Percentiles rank a stretch among this genome's conserved stretches.
These are phyloP conservation scores for Oreochromis spilurus DNA, from an alignment of 2,113 vertebrate species.

Conservation along the genomic window DNA sequence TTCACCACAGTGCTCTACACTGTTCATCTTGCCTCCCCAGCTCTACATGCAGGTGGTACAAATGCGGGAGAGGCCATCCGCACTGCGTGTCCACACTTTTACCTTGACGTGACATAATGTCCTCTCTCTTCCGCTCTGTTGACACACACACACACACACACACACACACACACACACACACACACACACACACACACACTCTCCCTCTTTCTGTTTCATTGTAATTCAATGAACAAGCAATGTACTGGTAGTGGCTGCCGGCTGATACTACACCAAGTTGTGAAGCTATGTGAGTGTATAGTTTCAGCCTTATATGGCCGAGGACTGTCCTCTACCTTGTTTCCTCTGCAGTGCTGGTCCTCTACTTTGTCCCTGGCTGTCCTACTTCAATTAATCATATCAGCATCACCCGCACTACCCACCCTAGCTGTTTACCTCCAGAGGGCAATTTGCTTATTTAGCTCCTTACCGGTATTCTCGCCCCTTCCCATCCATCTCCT, in stretches of 20 bases:
- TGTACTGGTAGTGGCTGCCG: slow-evolving; percentile 40
- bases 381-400: slow-evolving; percentile 74
- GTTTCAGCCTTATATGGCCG: slow-evolving; percentile 39
- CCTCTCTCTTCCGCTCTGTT: slow-evolving; percentile 32
- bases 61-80: slow-evolving; percentile 60
- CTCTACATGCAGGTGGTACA: slow-evolving; percentile 31
- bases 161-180: not conserved
- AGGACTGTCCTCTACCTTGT: slow-evolving; percentile 62
- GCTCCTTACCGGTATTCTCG: slow-evolving; percentile 23
- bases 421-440: slow-evolving; percentile 56
- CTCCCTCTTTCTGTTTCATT: slow-evolving; percentile 29
- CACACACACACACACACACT: not conserved
- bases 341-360: slow-evolving; percentile 48
- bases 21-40: slow-evolving; percentile 12
- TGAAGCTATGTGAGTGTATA: slow-evolving; percentile 36
- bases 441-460: slow-evolving; percentile 67
- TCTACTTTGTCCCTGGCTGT: slow-evolving; percentile 64
- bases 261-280: slow-evolving; percentile 33
- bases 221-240: slow-evolving; percentile 57
- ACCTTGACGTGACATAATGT: slow-evolving; percentile 63
- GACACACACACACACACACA: not conserved
- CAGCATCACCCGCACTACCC: slow-evolving; percentile 48
- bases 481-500: slow-evolving; percentile 36
- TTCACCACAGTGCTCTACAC: slow-evolving; percentile 26
- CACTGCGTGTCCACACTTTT: slow-evolving; percentile 57